Evolutionary conservation across 2,797 vertebrate genomes (phyloP), one percentile per base, ranked within the genome.

Genomic region (Hippoglossus hippoglossus): DNA sequence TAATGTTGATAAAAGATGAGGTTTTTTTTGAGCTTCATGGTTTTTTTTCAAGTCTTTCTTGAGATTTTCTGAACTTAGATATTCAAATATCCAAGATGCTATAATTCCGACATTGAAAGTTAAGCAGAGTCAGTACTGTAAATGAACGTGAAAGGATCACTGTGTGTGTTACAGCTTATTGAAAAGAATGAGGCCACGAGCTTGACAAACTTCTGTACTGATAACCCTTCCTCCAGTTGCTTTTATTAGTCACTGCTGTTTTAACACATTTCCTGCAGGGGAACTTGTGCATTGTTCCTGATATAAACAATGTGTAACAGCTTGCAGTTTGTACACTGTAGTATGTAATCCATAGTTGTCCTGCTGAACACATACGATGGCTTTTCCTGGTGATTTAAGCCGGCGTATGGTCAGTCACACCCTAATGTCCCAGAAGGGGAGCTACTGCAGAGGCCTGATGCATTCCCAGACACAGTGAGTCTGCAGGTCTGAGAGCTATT

Each of bases 381-480:
- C 59, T 83, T 86, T 82, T 79, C 67, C 76, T 73, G 31, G 62
- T 51, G 63, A 54, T 71, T 74, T 54, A 79, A 74, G 80, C 64
- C 12, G 80, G 76, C 83, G 56, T 65, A 80, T 63, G 84, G 80
- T 87, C 79, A 67, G 79, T 90, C 86, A 85, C 88, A 89, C 85
- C 85, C 87, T 72, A 12, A 55, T 24, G 63, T 91, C 81, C 87
- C 79, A 83, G 67, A 84, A 77, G 74, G 67, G 65, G 68, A 79
- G 83, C 88, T 91, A 88, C 81, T 88, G 75, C 75, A 91, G 81
- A 65, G 63, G 61, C 67, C 65, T 83, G 77, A 80, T 74, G 81
- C 87, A 87, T 88, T 93, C 87, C 90, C 90, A 92, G 93, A 92
- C 88, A 31, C 71, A 90, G 82, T 75, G 71, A 87, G 85, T 87